A percentile compares a stretch with the other conserved stretches of the same genome.
Evolutionary conservation across 1,140 invertebrate genomes (phyloP).

Genomic region (Drosophila takahashii): DNA sequence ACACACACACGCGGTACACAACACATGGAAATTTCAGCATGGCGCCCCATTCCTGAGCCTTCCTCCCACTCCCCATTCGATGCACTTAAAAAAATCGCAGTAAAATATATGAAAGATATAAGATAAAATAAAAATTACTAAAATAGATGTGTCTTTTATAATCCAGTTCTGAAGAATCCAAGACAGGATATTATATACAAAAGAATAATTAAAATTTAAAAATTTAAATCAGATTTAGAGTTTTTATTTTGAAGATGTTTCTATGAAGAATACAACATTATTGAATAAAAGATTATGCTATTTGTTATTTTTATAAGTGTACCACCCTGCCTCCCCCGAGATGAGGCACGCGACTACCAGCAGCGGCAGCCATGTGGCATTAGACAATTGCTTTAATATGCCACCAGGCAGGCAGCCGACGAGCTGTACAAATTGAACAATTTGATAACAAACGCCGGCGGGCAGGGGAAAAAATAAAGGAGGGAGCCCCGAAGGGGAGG

Average conservation of each 20-base stretch:
- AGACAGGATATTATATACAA: too few species aligned
- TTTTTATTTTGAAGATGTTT: neutral
- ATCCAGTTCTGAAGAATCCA: too few species aligned
- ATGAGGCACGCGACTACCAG: slow-evolving; percentile 74
- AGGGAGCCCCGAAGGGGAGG: slow-evolving; percentile 1
- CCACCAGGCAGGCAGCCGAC: slow-evolving; percentile 59
- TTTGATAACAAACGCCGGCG: slow-evolving; percentile 66
- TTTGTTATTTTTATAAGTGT: neutral
- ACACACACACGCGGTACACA: slow-evolving; percentile 28
- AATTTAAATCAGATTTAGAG: neutral
- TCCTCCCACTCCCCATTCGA: neutral
- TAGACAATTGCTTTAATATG: slow-evolving; percentile 81
- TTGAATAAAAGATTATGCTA: too few species aligned
- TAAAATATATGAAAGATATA: neutral
- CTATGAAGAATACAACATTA: neutral
- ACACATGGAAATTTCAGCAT: slow-evolving; percentile 31
- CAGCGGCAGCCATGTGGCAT: slow-evolving; percentile 74
- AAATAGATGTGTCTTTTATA: too few species aligned
- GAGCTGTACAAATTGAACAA: slow-evolving; percentile 78
- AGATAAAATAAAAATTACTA: too few species aligned
- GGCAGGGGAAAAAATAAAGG: slow-evolving; percentile 1
- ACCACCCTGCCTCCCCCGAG: slow-evolving; percentile 6
- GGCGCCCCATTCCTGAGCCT: slow-evolving; percentile 12
- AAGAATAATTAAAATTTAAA: too few species aligned
- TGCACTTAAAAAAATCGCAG: neutral